Percentiles rank a stretch among this genome's conserved stretches.
These are phyloP conservation scores for Brachyhypopomus occidentalis DNA, from an alignment of 2,113 vertebrate genomes.

Conservation along the genomic window DNA sequence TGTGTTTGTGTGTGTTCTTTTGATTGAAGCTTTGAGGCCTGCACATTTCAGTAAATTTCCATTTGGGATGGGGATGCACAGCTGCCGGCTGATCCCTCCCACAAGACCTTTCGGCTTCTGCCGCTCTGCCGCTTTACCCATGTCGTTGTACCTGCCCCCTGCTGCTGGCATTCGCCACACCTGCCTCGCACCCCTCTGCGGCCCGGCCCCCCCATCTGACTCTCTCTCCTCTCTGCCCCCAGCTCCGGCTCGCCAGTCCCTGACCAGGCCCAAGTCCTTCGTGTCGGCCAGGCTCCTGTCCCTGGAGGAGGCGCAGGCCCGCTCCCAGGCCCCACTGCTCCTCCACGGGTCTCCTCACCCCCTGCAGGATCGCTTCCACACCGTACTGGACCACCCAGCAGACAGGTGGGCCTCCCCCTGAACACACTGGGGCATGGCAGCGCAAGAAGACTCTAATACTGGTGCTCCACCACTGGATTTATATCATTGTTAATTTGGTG, in stretches of 20 bases:
- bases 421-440: neutral
- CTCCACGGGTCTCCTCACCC: slow-evolving; percentile 57
- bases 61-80: neutral
- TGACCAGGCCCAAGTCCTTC: slow-evolving; percentile 80
- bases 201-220: neutral
- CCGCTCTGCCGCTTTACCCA: neutral
- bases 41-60: neutral
- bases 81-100: neutral
- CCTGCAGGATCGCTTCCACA: slow-evolving; percentile 60
- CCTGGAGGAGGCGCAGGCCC: slow-evolving; percentile 81
- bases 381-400: slow-evolving; percentile 60
- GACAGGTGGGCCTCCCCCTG: slow-evolving; percentile 54
- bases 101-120: neutral
- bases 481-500: neutral
- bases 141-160: no score
- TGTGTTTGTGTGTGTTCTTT: neutral
- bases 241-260: slow-evolving; percentile 78
- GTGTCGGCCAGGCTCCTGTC: slow-evolving; percentile 77
- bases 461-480: no score
- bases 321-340: slow-evolving; percentile 72
- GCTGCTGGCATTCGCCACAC: neutral
- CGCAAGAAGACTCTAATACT: no score
- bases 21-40: neutral
- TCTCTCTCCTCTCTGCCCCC: slow-evolving; percentile 41
- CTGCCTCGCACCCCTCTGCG: neutral